Base-by-base conservation (phyloP, 2,888 invertebrate species). In the Calliopum simillimum region DNA sequence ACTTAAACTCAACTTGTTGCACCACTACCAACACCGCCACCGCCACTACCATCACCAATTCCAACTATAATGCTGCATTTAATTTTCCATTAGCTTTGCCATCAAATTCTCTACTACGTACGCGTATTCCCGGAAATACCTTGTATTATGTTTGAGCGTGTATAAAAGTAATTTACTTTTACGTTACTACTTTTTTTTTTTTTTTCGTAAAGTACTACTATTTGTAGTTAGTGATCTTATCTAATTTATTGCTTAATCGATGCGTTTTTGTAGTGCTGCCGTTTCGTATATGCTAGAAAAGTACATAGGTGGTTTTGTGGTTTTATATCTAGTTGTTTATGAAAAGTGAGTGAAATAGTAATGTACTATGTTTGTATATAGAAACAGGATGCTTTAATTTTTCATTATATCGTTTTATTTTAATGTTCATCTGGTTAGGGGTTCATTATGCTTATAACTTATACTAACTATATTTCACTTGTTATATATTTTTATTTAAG, bases 91-190 rank as follows among this genome's bases (percentile, higher is more conserved):
- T 82, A 73, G 71, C 78, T 23, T 72, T 82, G 73, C 75, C 81
- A 72, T 76, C 78, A 72, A 77, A 77, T 72, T 76, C 78, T 70
- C 76, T 83, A 70, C 77, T 83, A 69, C 82, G 84, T 78, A 72
- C 84, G 74, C 83, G 83, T 75, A 80, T 84, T 68, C 84, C 83
- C 56, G 83, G 83, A 79, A 84, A 76, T 74, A 83, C 84, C 75
- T 78, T 83, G 76, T 84, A 84, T 77, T 83, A 84, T 79, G 84
- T 83, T 75, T 84, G 78, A 81, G 67, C 53, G 44, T 53, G 55
- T 66, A n/a, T 56, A 46, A 66, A 49, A 61, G 62, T 56, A 62
- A 69, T 69, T 62, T 33, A 16, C 43, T 58, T 46, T 66, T 41
- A 61, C 46, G 55, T 46, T 44, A 47, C 49, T 13, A 56, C 12